A percentile compares a stretch with the other conserved stretches of the same genome.
phyloP scores from a whole-genome alignment of 2,797 vertebrate genomes.

The Schizopygopsis pylzovi region DNA sequence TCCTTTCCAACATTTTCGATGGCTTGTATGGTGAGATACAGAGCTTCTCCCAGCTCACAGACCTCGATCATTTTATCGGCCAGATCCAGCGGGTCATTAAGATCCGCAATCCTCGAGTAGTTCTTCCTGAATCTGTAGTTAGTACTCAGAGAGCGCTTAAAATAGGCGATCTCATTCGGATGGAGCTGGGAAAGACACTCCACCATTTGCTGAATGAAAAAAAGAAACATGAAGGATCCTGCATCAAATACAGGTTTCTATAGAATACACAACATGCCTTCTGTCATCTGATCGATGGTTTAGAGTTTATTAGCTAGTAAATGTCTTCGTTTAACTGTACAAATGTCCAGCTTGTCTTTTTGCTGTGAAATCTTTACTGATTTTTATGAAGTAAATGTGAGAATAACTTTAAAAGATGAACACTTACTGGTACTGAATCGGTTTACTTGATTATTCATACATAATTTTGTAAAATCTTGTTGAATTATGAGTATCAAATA shows the following conservation, averaged over 20 bases:
- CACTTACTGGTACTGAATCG: too few relatives aligned
- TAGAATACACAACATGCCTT: neutral
- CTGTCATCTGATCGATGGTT: neutral
- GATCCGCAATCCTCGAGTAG: slow-evolving; percentile 21
- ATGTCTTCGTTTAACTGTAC: too few relatives aligned
- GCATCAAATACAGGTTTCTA: neutral
- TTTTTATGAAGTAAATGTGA: too few relatives aligned
- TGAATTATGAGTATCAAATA: too few relatives aligned
- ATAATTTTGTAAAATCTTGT: too few relatives aligned
- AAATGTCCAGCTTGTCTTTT: too few relatives aligned
- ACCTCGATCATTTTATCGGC: slow-evolving; percentile 55
- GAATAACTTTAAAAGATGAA: too few relatives aligned
- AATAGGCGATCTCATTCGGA: slow-evolving; percentile 20
- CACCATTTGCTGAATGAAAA: slow-evolving; percentile 50
- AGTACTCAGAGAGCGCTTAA: slow-evolving; percentile 36
- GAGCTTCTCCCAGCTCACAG: slow-evolving; percentile 29
- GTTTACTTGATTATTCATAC: too few relatives aligned
- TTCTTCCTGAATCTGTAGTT: slow-evolving; percentile 13
- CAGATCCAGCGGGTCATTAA: slow-evolving; percentile 49
- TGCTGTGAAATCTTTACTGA: too few relatives aligned
- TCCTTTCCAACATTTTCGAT: slow-evolving; percentile 34
- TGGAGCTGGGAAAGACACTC: neutral
- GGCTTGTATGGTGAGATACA: slow-evolving; percentile 14
- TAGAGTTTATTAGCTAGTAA: neutral
- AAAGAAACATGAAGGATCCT: neutral